Evolutionary conservation across 2,888 invertebrate species (phyloP), one percentile per base, ranked within the genome.

Genomic region (Pseudococcus jackbeardsleyi): DNA sequence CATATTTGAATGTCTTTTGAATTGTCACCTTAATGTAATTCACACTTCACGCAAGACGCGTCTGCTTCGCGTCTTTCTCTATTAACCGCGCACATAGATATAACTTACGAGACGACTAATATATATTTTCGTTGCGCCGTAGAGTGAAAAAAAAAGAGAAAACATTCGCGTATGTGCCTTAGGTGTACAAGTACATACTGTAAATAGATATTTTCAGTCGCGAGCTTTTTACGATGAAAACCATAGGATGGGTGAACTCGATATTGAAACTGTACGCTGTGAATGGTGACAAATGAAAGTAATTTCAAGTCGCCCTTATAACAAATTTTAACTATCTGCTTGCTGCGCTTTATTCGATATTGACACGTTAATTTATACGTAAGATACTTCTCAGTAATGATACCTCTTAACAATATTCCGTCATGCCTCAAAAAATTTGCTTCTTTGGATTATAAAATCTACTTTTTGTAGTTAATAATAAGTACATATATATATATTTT

Each of bases 1-100:
- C 72, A 72, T 72, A 72, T 72, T 72, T 72, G 72, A 72, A 72
- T 72, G 72, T 72, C 72, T 72, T 72, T 72, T 72, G 72, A 72
- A 72, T 72, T 72, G 72, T 72, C 72, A 72, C 72, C 33, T 72
- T 72, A 72, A 72, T 72, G 72, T 72, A 72, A 72, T 72, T 72
- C 72, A 33, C 72, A 33, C 19, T 8, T 19, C 12, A 50, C n/a
- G n/a, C 54, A n/a, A 17, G n/a, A 54, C 54, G 4, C 54, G n/a
- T 54, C 54, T 50, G 48, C 48, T 59, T 42, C 42, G n/a, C 68
- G 68, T 68, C 26, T 22, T 15, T 68, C 26, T 59, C 7, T 59
- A n/a, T 59, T 50, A 17, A n/a, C n/a, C n/a, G 17, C n/a, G 19
- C 59, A 19, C 59, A 19, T 59, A 8, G 42, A 9, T 42, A 59